These are phyloP conservation scores for Ophioderma brevispina DNA, from an alignment of 35 echinoderm and acorn worm genomes.

Conservation along the genomic window DNA sequence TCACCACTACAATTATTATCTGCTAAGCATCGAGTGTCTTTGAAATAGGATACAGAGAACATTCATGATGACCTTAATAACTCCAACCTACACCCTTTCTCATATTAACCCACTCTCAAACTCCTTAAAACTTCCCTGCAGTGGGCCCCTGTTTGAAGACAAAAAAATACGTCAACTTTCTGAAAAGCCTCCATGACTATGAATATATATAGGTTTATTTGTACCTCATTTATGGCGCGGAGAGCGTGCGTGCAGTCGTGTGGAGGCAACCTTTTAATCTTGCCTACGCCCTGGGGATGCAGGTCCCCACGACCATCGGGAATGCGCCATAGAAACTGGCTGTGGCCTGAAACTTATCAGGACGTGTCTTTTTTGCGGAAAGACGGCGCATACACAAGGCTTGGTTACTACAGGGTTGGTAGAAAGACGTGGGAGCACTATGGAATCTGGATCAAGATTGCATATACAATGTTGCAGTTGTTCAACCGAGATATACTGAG, in stretches of 20 bases:
- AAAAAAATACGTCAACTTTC: background rate
- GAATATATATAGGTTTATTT: constrained; percentile 7
- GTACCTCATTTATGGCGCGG: background rate
- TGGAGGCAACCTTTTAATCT: constrained; percentile 1
- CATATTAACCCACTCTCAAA: background rate
- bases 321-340: background rate
- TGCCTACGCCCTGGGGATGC: background rate
- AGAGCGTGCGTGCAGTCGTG: background rate
- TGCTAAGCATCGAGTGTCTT: too few relatives aligned
- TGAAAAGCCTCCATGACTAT: background rate
- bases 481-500: too few relatives aligned
- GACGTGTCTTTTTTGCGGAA: background rate
- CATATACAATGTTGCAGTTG: too few relatives aligned
- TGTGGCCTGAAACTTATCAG: constrained; percentile 1
- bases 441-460: too few relatives aligned
- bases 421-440: background rate
- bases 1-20: too few relatives aligned
- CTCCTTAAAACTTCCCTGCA: background rate
- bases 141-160: background rate
- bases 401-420: background rate
- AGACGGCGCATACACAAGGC: background rate
- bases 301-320: background rate
- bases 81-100: too few relatives aligned
- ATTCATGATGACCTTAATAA: too few relatives aligned
- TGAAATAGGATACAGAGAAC: too few relatives aligned